phyloP scores from a whole-genome alignment of 2,113 vertebrate genomes.

The Machaerirhynchus nigripectus region DNA sequence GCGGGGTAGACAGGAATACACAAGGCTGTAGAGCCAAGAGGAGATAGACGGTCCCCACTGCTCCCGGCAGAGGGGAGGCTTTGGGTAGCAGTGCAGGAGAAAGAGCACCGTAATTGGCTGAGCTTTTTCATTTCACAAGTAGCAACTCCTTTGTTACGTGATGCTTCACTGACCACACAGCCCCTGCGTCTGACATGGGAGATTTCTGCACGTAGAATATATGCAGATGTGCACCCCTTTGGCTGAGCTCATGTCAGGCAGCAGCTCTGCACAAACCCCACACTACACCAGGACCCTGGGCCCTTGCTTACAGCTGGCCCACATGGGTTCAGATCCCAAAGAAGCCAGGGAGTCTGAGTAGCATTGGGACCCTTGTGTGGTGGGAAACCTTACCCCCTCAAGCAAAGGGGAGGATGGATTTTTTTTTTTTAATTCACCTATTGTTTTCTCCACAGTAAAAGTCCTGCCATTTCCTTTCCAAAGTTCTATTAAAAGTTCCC shows the following conservation, averaged over 20 bases:
- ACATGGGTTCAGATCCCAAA: not conserved
- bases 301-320: not conserved
- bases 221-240: not conserved
- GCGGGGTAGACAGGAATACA: not conserved
- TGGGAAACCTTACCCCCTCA: fast-evolving
- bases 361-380: fast-evolving
- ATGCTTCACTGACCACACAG: not conserved
- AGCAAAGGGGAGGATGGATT: not conserved
- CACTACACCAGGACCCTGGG: not conserved
- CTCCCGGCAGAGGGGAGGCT: fast-evolving
- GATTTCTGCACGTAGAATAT: not conserved
- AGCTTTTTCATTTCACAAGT: not conserved
- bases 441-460: not conserved
- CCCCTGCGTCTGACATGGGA: not conserved
- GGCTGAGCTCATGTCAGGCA: not conserved
- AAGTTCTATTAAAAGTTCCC: not conserved
- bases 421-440: not conserved
- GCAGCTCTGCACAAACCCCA: not conserved
- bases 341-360: not conserved
- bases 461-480: not conserved
- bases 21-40: not conserved
- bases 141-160: not conserved
- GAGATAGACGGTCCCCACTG: not conserved
- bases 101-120: not conserved
- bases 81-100: not conserved